A percentile compares a stretch with the other conserved stretches of the same genome.
Evolutionary conservation across 1,140 invertebrate genomes (phyloP).

Genomic region (Lethocerus indicus): DNA sequence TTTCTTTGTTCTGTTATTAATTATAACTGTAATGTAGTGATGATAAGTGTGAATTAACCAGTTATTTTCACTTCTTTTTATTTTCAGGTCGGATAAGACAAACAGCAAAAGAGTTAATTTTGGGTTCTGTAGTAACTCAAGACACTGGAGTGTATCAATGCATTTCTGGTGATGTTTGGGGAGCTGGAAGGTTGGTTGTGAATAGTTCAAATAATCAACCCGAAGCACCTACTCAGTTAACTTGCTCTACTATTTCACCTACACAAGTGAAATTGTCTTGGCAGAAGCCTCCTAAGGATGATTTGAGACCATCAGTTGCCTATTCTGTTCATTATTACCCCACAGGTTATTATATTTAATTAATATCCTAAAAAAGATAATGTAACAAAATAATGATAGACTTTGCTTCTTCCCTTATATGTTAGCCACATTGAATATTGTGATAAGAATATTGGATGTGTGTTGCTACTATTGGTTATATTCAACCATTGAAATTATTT

Average conservation of each 20-base stretch:
- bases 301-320: conserved; percentile 31
- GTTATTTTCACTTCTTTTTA: not conserved
- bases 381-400: not conserved
- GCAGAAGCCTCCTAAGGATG: conserved; percentile 19
- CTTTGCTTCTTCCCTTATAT: not conserved
- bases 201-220: conserved; percentile 34
- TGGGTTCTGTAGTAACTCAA: conserved; percentile 42
- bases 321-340: conserved; percentile 44
- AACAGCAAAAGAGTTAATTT: conserved; percentile 33
- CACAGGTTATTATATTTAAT: conserved; percentile 30
- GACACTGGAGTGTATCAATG: conserved; percentile 65
- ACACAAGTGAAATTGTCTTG: conserved; percentile 37
- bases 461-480: not conserved
- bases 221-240: conserved; percentile 34
- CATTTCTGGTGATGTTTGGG: conserved; percentile 46
- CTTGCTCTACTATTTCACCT: conserved; percentile 33
- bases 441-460: not conserved
- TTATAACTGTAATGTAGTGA: too few relatives aligned
- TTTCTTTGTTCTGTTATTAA: too few relatives aligned
- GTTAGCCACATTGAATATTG: not conserved
- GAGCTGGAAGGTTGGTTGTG: conserved; percentile 33
- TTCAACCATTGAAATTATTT: not conserved
- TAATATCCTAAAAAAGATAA: not conserved
- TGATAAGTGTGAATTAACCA: too few relatives aligned
- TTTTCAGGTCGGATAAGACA: conserved; percentile 31